phyloP scores from a whole-genome alignment of 2,797 vertebrate species.

The Rachycentron canadum region DNA sequence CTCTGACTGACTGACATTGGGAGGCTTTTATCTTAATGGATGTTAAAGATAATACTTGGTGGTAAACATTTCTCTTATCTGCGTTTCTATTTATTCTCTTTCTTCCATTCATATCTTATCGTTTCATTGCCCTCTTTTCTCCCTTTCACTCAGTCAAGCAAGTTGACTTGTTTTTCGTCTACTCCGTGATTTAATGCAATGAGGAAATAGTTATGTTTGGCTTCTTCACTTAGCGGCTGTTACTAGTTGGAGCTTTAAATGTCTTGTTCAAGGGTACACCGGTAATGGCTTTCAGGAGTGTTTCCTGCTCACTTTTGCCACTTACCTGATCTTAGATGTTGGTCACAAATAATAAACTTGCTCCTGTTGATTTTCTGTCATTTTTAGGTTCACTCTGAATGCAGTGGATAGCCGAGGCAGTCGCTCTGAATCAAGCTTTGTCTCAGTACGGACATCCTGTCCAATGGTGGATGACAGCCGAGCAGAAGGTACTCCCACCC shows the following conservation, averaged over 20 bases:
- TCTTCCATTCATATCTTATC: background rate
- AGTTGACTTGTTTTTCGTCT: background rate
- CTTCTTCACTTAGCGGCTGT: background rate
- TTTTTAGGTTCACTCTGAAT: conserved; percentile 91
- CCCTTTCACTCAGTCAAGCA: background rate
- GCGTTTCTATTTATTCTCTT: background rate
- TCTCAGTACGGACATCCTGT: conserved; percentile 95
- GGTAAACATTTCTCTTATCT: background rate
- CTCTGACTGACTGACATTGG: background rate
- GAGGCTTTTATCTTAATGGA: background rate
- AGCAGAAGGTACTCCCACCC: conserved; percentile 92
- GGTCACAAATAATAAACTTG: background rate
- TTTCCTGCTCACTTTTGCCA: background rate
- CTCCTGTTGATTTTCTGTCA: conserved; percentile 9
- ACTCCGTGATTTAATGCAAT: background rate
- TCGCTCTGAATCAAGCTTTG: conserved; percentile 92
- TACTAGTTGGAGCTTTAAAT: background rate
- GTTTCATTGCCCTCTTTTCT: background rate
- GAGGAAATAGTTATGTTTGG: background rate
- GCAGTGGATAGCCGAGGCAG: conserved; percentile 95
- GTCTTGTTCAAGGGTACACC: background rate
- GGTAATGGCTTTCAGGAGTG: background rate
- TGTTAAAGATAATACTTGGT: background rate
- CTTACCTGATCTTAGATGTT: background rate
- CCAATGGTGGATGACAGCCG: conserved; percentile 96